phyloP scores from a whole-genome alignment of 2,113 vertebrate genomes.

The Macquaria australasica region DNA sequence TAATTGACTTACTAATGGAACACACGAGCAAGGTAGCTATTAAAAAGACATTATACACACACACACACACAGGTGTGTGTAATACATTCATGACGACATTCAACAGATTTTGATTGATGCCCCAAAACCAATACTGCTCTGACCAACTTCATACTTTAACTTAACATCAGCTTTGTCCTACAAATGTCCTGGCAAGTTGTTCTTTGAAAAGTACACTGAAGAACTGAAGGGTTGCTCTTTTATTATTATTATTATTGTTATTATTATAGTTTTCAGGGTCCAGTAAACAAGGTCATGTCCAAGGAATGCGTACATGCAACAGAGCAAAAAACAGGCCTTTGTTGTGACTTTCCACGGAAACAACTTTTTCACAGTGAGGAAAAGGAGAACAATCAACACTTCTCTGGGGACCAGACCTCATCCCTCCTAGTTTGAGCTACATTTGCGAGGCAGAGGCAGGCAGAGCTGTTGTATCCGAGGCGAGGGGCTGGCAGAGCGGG shows the following conservation, averaged over 20 bases:
- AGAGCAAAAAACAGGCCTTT: not conserved
- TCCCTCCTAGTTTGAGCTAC: constrained; percentile 39
- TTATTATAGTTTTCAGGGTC: not conserved
- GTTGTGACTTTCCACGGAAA: constrained; percentile 1
- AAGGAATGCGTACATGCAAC: not conserved
- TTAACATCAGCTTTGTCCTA: not conserved
- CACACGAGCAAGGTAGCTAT: not conserved
- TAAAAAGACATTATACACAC: not conserved
- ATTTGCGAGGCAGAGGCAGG: constrained; percentile 78
- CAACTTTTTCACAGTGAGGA: not conserved
- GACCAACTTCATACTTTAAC: not conserved
- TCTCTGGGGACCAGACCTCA: not conserved
- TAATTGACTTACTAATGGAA: not conserved
- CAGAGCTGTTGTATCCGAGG: constrained; percentile 77
- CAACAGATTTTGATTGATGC: not conserved
- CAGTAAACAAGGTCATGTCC: not conserved
- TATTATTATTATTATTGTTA: too few species aligned
- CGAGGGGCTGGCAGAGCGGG: constrained; percentile 71
- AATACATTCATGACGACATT: not conserved
- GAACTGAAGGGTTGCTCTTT: not conserved
- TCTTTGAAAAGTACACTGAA: not conserved
- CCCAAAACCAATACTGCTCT: not conserved
- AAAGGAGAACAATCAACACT: constrained; percentile 5
- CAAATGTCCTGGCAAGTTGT: not conserved
- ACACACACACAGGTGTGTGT: not conserved